phyloP scores from a whole-genome alignment of 2,113 vertebrate species.

The Onychorhynchus coronatus region DNA sequence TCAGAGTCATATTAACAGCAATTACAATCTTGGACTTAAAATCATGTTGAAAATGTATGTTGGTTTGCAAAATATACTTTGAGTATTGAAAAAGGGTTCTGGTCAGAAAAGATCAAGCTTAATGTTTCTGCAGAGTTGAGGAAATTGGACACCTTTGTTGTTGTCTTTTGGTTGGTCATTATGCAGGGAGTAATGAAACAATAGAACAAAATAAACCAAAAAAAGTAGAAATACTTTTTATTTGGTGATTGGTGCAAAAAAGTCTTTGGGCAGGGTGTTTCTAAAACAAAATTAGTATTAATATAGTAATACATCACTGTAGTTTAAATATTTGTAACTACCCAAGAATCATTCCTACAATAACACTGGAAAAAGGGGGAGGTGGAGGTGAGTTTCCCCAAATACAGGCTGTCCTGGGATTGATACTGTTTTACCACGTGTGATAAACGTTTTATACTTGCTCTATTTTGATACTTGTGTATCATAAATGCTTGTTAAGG shows the following conservation, averaged over 20 bases:
- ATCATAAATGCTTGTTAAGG: neutral
- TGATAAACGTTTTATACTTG: neutral
- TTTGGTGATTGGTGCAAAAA: neutral
- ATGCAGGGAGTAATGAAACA: neutral
- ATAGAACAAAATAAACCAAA: neutral
- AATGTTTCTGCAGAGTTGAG: neutral
- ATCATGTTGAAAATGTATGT: neutral
- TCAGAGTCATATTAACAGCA: neutral
- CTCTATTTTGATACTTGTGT: neutral
- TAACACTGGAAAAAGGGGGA: neutral
- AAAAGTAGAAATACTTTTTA: neutral
- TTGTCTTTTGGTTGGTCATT: neutral
- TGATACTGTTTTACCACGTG: neutral
- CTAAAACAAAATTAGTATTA: neutral
- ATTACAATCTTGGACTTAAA: neutral
- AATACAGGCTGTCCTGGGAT: neutral
- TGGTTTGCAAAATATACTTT: neutral
- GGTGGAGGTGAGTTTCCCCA: neutral
- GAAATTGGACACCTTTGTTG: neutral
- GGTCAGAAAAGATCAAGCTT: neutral
- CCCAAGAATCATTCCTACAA: neutral
- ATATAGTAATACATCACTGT: neutral
- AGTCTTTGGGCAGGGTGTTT: neutral
- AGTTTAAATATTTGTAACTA: neutral
- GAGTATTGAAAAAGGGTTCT: neutral